Conservation (phyloP, 2,888 invertebrate genomes). For the Melieria picta region DNA sequence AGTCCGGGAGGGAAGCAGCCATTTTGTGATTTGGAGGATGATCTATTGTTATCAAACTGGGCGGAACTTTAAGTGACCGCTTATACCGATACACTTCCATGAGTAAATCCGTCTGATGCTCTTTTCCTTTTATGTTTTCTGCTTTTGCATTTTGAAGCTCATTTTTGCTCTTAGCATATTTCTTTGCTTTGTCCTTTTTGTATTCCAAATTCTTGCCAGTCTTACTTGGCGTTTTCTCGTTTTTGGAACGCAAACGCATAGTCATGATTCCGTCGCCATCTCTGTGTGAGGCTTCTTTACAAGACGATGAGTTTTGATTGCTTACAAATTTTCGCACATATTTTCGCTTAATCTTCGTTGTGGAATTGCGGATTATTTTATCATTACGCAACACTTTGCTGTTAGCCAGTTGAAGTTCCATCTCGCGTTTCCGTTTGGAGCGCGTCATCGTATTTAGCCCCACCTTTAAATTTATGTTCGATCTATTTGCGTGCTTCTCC, state of each 20-base stretch:
- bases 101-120: slow-evolving; percentile 49
- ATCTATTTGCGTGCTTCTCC: slow-evolving; percentile 20
- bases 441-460: slow-evolving; percentile 65
- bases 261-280: slow-evolving; percentile 48
- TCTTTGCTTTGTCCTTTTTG: slow-evolving; percentile 42
- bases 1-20: slow-evolving; percentile 80
- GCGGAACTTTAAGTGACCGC: slow-evolving; percentile 82
- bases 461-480: slow-evolving; percentile 42
- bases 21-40: slow-evolving; percentile 76
- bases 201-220: slow-evolving; percentile 10
- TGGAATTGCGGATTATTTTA: slow-evolving; percentile 61
- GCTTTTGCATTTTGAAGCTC: slow-evolving; percentile 17
- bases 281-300: slow-evolving; percentile 37
- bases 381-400: slow-evolving; percentile 64
- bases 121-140: slow-evolving; percentile 41
- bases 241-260: slow-evolving; percentile 51
- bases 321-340: slow-evolving; percentile 54
- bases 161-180: slow-evolving; percentile 55
- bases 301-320: slow-evolving; percentile 20
- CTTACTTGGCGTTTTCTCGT: slow-evolving; percentile 27
- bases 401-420: slow-evolving; percentile 63
- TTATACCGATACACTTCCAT: slow-evolving; percentile 84
- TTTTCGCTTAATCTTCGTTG: slow-evolving; percentile 56
- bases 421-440: slow-evolving; percentile 62
- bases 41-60: slow-evolving; percentile 81